A percentile compares a stretch with the other conserved stretches of the same genome.
Evolutionary conservation across 2,113 vertebrate genomes (phyloP).

Genomic region (Jaculus jaculus): DNA sequence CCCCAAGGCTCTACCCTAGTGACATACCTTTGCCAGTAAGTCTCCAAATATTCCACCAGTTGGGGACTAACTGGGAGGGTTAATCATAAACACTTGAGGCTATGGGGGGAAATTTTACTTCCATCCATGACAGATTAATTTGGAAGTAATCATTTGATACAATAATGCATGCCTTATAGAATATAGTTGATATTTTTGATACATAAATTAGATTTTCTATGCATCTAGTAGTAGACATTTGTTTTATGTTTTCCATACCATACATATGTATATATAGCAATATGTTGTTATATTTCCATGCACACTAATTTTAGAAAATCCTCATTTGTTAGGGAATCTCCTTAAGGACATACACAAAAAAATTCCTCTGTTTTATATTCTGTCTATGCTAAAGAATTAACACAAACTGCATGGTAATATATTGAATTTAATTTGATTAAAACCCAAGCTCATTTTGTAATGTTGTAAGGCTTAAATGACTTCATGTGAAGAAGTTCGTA

Average conservation of each 20-base stretch:
- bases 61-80: too few relatives aligned
- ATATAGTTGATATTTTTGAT: not conserved
- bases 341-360: not conserved
- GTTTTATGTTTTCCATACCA: not conserved
- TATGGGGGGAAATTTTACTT: too few relatives aligned
- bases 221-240: not conserved
- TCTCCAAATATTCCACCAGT: too few relatives aligned
- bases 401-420: not conserved
- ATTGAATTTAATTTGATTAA: not conserved
- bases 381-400: not conserved
- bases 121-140: too few relatives aligned
- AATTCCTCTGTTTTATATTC: not conserved
- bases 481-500: not conserved
- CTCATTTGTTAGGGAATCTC: not conserved
- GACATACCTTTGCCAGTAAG: too few relatives aligned
- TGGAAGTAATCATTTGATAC: not conserved
- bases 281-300: not conserved
- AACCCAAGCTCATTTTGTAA: not conserved
- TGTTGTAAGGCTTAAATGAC: not conserved
- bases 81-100: too few relatives aligned
- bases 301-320: not conserved
- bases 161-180: not conserved
- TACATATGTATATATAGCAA: not conserved
- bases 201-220: constrained; percentile 6
- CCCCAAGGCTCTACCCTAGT: too few relatives aligned